A percentile compares a stretch with the other conserved stretches of the same genome.
phyloP scores from a whole-genome alignment of 2,888 invertebrate species.

The Muscina levida region DNA sequence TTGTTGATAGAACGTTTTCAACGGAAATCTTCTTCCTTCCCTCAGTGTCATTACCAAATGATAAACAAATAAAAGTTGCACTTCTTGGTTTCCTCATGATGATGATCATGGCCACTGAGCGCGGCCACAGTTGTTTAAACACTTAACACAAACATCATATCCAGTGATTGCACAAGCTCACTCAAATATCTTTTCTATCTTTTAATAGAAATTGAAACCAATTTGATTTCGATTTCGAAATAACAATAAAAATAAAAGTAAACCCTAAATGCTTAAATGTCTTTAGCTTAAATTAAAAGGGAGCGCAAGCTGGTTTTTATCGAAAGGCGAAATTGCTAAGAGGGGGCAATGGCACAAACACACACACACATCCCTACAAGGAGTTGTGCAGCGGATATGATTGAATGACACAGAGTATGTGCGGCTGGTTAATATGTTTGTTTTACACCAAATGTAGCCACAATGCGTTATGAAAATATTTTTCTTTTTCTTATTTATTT shows the following conservation, averaged over 20 bases:
- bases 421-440: neutral
- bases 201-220: slow-evolving; percentile 19
- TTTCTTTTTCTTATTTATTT: neutral
- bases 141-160: slow-evolving; percentile 24
- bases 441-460: slow-evolving; percentile 39
- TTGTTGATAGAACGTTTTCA: neutral
- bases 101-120: too few relatives aligned
- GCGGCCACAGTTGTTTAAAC: slow-evolving; percentile 62
- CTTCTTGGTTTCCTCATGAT: neutral
- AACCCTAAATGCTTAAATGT: slow-evolving; percentile 40
- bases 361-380: slow-evolving; percentile 30
- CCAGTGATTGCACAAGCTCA: too few relatives aligned
- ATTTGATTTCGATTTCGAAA: slow-evolving; percentile 46
- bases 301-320: neutral
- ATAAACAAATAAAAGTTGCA: slow-evolving; percentile 58
- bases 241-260: neutral
- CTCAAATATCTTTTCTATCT: too few relatives aligned
- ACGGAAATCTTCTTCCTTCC: slow-evolving; percentile 1
- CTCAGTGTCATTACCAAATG: slow-evolving; percentile 44
- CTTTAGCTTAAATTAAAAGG: slow-evolving; percentile 50
- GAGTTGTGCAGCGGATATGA: slow-evolving; percentile 34
- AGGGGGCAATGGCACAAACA: neutral
- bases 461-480: slow-evolving; percentile 24
- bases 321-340: neutral
- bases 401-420: slow-evolving; percentile 3